Percentiles rank a stretch among this genome's conserved stretches.
Evolutionary conservation across 1,140 invertebrate genomes (phyloP).

Genomic region (Pseudachorutes palmiensis): DNA sequence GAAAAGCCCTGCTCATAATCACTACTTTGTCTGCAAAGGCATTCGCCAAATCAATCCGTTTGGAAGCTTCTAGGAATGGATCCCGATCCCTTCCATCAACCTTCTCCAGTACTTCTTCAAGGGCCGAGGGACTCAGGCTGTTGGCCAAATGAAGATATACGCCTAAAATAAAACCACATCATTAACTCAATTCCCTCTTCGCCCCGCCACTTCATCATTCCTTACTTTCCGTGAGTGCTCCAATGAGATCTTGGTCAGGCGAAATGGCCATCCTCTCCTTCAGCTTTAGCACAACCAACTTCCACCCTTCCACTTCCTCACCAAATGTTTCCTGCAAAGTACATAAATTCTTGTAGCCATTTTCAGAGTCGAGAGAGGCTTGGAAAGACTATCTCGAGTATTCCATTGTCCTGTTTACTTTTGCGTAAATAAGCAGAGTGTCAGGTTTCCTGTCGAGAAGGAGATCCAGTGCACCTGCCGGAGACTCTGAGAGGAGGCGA

Average conservation of each 20-base stretch:
- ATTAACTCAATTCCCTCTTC: too few relatives aligned
- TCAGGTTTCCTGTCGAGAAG: conserved; percentile 26
- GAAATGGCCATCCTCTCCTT: conserved; percentile 31
- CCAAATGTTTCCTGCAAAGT: conserved; percentile 36
- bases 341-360: too few relatives aligned
- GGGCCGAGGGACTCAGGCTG: conserved; percentile 23
- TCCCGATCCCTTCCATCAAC: conserved; percentile 25
- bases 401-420: conserved; percentile 18
- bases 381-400: background rate
- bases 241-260: conserved; percentile 28
- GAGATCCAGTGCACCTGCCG: conserved; percentile 21
- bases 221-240: conserved; percentile 37
- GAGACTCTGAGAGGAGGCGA: conserved; percentile 21
- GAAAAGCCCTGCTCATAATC: background rate
- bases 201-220: too few relatives aligned
- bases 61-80: conserved; percentile 8
- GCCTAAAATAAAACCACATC: conserved; percentile 20
- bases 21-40: background rate
- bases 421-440: conserved; percentile 29
- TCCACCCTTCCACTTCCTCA: conserved; percentile 26
- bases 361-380: too few relatives aligned
- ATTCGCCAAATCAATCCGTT: conserved; percentile 9
- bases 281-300: conserved; percentile 26
- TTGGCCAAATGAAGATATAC: conserved; percentile 37
- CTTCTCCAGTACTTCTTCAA: conserved; percentile 37